These are phyloP conservation scores for Engystomops pustulosus DNA, from an alignment of 2,113 vertebrate genomes.

Conservation along the genomic window DNA sequence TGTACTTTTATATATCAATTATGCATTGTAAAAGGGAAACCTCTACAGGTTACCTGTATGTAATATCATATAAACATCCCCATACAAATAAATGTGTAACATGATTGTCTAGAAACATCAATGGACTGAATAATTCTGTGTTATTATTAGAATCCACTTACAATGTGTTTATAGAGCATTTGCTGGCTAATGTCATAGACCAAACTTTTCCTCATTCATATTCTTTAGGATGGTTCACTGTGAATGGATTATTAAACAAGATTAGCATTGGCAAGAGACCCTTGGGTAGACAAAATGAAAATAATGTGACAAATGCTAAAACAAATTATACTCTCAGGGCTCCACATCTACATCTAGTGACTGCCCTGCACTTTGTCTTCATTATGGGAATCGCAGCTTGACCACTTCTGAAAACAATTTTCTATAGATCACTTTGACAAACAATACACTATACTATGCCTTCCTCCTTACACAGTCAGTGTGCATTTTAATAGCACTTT, in stretches of 20 bases:
- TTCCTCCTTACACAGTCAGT: neutral
- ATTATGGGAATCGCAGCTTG: constrained; percentile 1
- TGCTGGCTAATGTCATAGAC: neutral
- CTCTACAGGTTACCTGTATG: too few relatives aligned
- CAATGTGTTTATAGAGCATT: neutral
- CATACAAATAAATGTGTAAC: too few relatives aligned
- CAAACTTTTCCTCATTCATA: neutral
- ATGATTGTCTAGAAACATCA: too few relatives aligned
- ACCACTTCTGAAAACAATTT: neutral
- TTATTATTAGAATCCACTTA: neutral
- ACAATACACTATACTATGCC: neutral
- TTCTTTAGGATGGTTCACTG: neutral
- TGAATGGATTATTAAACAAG: neutral
- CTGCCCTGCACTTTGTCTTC: neutral
- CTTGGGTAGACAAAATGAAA: neutral
- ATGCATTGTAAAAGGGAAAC: too few relatives aligned
- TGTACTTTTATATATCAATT: too few relatives aligned
- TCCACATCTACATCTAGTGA: neutral
- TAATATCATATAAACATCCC: too few relatives aligned
- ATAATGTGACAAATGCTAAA: constrained; percentile 19
- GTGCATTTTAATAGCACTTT: neutral
- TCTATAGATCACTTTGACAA: constrained; percentile 25
- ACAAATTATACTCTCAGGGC: neutral
- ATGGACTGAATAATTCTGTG: too few relatives aligned
- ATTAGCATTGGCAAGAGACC: constrained; percentile 1